Base-by-base conservation (phyloP, 2,797 vertebrate genomes). In the Amblyopsis hoosieri region DNA sequence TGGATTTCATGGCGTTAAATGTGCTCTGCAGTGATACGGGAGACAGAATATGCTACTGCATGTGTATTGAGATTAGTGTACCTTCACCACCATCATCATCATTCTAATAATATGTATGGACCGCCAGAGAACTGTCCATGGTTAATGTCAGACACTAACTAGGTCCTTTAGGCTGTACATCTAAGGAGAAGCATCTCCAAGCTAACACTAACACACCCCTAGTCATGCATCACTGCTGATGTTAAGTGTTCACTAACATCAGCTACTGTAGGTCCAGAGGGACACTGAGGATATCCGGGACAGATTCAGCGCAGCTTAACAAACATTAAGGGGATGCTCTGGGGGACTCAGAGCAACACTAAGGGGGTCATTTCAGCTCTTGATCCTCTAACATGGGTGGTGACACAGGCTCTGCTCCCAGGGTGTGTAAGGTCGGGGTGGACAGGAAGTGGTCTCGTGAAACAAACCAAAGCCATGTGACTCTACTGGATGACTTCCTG, bases 231-330 rank as follows among this genome's bases (percentile, higher is more conserved):
- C 70, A 82, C 75, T 53, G 64, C 65, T 77, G 71, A 75, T 86
- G 82, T 78, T 63, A 63, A 61, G 62, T 19, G 59, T 53, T 45
- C 33, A 37, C 47, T 15, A 72, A 72, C 79, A 73, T 29, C 23
- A 29, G 3, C 23, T 29, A n/a, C n/a, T n/a, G n/a, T n/a, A 29
- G 23, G 65, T 81, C 87, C 79, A 47, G 62, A 55, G 82, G 85
- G 83, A 83, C 78, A 60, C 62, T 50, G 67, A 82, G 84, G 84
- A 87, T 81, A 82, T 90, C 87, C 85, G 80, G 86, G 70, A 85
- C 79, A 69, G 84, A 85, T 66, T 87, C 83, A 67, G 82, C 90
- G 87, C 87, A 89, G 87, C 85, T 91, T 88, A 79, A 80, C 78
- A 91, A 89, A 91, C 87, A 92, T 78, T 61, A 76, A 75, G 45